Percentiles rank a stretch among this genome's conserved stretches.
phyloP scores from a whole-genome alignment of 2,113 vertebrate species.

The Gymnarchus niloticus region DNA sequence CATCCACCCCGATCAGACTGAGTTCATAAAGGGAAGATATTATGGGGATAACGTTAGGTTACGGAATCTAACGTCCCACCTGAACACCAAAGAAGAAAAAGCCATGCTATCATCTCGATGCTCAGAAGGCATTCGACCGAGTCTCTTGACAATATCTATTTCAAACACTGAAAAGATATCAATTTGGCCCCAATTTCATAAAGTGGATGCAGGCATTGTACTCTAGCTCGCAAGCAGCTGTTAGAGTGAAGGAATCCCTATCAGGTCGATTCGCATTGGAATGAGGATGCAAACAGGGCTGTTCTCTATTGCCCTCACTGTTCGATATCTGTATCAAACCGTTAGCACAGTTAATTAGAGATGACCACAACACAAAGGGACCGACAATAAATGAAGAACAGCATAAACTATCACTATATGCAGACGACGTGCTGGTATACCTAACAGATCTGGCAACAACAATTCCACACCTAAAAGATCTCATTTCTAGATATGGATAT shows the following conservation, averaged over 20 bases:
- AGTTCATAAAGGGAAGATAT: too few species aligned
- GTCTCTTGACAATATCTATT: slow-evolving; percentile 24
- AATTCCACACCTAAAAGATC: slow-evolving; percentile 1
- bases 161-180: not conserved
- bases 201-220: slow-evolving; percentile 16
- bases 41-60: not conserved
- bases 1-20: too few species aligned
- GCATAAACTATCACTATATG: slow-evolving; percentile 22
- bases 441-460: slow-evolving; percentile 5
- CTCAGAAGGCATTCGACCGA: not conserved
- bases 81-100: not conserved
- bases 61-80: slow-evolving; percentile 19
- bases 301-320: not conserved
- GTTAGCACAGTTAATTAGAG: not conserved
- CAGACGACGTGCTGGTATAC: slow-evolving; percentile 21
- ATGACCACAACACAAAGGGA: not conserved
- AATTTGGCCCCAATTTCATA: slow-evolving; percentile 23
- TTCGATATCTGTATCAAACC: not conserved
- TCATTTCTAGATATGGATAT: slow-evolving; percentile 14
- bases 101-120: not conserved
- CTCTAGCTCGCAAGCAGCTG: not conserved
- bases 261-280: not conserved
- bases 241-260: slow-evolving; percentile 14
- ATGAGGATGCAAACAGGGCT: not conserved
- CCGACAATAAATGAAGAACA: slow-evolving; percentile 14